Evolutionary conservation across 2,797 vertebrate genomes (phyloP), one percentile per base, ranked within the genome.

Genomic region (Brotula barbata): DNA sequence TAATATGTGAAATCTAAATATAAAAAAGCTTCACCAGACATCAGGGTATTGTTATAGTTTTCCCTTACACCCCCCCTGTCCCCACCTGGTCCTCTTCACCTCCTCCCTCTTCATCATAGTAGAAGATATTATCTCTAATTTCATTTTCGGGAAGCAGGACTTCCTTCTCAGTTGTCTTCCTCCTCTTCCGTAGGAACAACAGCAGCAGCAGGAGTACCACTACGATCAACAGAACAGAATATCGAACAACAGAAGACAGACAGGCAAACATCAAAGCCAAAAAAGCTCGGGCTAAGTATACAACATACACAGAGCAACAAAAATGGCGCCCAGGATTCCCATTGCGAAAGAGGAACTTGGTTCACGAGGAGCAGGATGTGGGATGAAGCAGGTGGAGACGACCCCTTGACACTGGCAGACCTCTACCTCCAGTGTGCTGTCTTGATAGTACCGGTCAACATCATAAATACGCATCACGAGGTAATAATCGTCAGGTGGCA

Each of bases 31-130:
- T 33, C 31, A 6, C 31, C 31, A n/a, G n/a, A n/a, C n/a, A n/a
- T n/a, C n/a, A n/a, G n/a, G n/a, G n/a, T n/a, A n/a, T n/a, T n/a
- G n/a, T 83, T n/a, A 28, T 28, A 28, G 25, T 28, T 28, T 28
- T 28, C 7, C 25, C 25, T 28, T 28, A 5, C 37, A 15, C 91
- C 89, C 53, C 92, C 92, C 76, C 91, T 90, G 79, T 89, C 90
- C 42, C 89, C 89, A 58, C 93, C 93, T 13, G 89, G 89, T 88
- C 94, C 86, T 83, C 94, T 89, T 61, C 94, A 85, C 91, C 94
- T 86, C 58, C 94, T 0, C 95, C 95, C 73, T 96, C 94, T 5
- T 96, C 95, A 2, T 94, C 89, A 0, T 96, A 97, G 46, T 80
- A 91, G 25, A 94, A 90, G 41, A 98, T 91, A 71, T 93, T 94